Evolutionary conservation across 2,797 vertebrate genomes (phyloP).

Genomic region (Rostrhamus sociabilis): DNA sequence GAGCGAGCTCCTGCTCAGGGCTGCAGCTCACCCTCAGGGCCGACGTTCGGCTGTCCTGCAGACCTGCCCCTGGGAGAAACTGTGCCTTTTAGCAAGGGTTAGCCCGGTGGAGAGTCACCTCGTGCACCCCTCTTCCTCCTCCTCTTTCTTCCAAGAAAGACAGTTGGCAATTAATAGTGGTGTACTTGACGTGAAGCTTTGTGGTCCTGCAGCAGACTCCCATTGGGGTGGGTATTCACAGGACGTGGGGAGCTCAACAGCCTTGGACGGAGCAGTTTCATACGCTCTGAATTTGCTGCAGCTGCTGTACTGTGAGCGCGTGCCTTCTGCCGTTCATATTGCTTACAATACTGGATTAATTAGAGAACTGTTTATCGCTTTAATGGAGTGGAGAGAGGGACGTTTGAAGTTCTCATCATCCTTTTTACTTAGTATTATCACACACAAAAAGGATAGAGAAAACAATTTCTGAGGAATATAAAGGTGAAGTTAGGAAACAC

Average conservation of each 20-base stretch:
- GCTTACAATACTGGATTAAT: not conserved
- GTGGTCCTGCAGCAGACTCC: not conserved
- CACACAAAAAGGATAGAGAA: not conserved
- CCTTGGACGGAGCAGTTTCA: not conserved
- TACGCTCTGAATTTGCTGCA: not conserved
- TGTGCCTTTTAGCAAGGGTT: not conserved
- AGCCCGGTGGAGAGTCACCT: not conserved
- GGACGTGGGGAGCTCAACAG: not conserved
- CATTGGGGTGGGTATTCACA: not conserved
- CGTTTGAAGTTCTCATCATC: not conserved
- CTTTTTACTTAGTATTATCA: not conserved
- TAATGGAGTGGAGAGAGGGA: not conserved
- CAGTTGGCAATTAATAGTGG: not conserved
- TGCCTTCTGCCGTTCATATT: not conserved
- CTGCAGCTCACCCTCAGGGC: not conserved
- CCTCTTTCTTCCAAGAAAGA: not conserved
- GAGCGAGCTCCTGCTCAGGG: not conserved
- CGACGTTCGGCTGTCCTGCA: rapidly evolving
- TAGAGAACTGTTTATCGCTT: not conserved
- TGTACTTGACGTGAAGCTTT: not conserved
- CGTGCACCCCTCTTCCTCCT: not conserved
- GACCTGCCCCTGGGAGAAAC: not conserved
- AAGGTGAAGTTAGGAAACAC: not conserved
- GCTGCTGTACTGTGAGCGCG: not conserved
- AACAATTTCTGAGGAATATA: not conserved